Evolutionary conservation across 2,888 invertebrate genomes (phyloP).

Genomic region (Epirrhoe alternata): DNA sequence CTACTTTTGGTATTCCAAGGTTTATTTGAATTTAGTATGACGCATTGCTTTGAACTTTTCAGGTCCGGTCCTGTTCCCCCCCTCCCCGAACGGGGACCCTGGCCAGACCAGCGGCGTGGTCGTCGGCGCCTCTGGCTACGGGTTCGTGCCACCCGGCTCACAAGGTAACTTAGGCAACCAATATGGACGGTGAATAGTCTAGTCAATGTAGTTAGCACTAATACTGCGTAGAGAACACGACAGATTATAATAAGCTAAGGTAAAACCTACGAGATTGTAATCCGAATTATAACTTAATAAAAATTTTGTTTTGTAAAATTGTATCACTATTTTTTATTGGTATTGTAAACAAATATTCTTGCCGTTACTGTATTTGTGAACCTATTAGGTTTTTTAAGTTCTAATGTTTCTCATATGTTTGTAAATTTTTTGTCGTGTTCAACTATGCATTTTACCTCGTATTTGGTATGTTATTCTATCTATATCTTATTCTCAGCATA

Average conservation of each 20-base stretch:
- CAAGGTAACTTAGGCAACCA: slow-evolving; percentile 88
- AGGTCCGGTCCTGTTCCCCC: slow-evolving; percentile 93
- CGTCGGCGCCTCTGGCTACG: slow-evolving; percentile 93
- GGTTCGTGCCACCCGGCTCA: slow-evolving; percentile 91
- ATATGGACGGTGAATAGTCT: slow-evolving; percentile 71
- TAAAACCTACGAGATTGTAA: neutral
- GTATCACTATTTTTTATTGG: neutral
- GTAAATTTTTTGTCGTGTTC: slow-evolving; percentile 35
- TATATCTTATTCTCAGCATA: slow-evolving; percentile 36
- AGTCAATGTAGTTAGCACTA: slow-evolving; percentile 75
- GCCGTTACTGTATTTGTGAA: neutral
- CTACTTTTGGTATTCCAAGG: slow-evolving; percentile 20
- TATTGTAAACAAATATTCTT: neutral
- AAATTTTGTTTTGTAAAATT: neutral
- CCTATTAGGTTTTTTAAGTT: neutral
- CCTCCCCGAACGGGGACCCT: slow-evolving; percentile 88
- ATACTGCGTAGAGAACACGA: slow-evolving; percentile 53
- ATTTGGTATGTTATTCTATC: slow-evolving; percentile 55
- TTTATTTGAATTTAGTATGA: slow-evolving; percentile 35
- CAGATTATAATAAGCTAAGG: neutral
- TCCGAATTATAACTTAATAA: neutral
- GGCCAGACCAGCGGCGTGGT: slow-evolving; percentile 92
- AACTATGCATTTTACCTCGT: slow-evolving; percentile 39
- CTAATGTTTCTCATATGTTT: neutral
- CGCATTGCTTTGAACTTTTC: slow-evolving; percentile 52